Evolutionary conservation across 2,888 invertebrate species (phyloP), one percentile per base, ranked within the genome.

Genomic region (Ariolimax columbianus): DNA sequence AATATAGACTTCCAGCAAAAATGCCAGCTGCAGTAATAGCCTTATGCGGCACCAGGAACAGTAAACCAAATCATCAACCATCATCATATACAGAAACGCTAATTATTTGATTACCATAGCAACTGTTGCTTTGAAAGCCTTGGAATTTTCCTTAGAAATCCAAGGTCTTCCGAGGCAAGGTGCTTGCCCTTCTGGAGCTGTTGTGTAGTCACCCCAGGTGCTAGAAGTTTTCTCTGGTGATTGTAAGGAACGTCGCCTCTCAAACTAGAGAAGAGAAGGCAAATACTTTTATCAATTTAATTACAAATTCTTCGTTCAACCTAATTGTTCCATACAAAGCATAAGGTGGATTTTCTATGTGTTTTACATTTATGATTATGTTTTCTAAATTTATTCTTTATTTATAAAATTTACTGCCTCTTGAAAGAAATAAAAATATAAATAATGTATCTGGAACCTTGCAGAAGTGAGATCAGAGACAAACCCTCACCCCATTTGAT

Each of bases 41-140:
- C 47, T 11, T 11, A 17, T 47, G 47, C 17, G 9, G 7, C 7
- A 17, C 47, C 7, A 47, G n/a, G n/a, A n/a, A n/a, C n/a, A n/a
- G n/a, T n/a, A n/a, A 47, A 47, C 17, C 7, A 47, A 47, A 63
- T 63, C 23, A 9, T 26, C 63, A 63, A n/a, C n/a, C 7, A 30
- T n/a, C 23, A 55, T 23, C 23, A 55, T 55, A 4, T n/a, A n/a
- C n/a, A n/a, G n/a, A 17, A 72, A 40, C 0, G 7, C 1, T n/a
- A 19, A 72, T 40, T 26, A 7, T 30, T 43, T 47, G 17, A 3
- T 93, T 93, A 96, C 96, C 99, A 99, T 99, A 19, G 98, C 99
- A 87, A 99, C 96, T n/a, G 98, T 98, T 17, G 99, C 99, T 94
- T 98, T 97, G 94, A 99, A 98, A 82, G 96, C 96, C 95, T 98